Evolutionary conservation across 2,888 invertebrate genomes (phyloP), one percentile per base, ranked within the genome.

Genomic region (Ophion ventricosus): DNA sequence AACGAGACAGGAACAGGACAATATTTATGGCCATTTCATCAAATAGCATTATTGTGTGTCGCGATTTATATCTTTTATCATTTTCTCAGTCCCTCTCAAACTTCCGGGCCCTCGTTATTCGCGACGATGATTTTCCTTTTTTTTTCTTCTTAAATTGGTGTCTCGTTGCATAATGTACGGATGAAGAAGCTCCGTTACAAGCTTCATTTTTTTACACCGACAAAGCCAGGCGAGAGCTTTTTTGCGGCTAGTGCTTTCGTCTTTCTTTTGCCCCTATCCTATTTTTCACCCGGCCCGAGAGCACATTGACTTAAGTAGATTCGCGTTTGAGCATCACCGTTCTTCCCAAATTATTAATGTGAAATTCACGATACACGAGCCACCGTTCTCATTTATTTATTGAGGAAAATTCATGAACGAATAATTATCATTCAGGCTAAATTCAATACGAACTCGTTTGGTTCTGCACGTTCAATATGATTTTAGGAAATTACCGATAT

Each of bases 61-160:
- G 23, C 23, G n/a, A 59, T 23, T 4, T 20, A 26, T 54, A 43
- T 43, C 17, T 25, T 23, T 43, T 67, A 25, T 40, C 56, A 25
- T 17, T 35, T 25, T 23, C 17, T 63, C 23, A 17, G 2, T 23
- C 23, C 1, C n/a, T 23, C n/a, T 0, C 23, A 20, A 20, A 54
- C 23, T 72, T 57, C 26, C 20, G 10, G 7, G 17, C 1, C 61
- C 57, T 84, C 79, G 82, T 79, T 82, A 82, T 69, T 69, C 23
- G 25, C 54, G 59, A 79, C 74, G 26, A 72, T 66, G 25, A 43
- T 29, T 76, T 72, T 73, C 43, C 69, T 82, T 80, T 43, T 35
- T n/a, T 64, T n/a, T 35, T 26, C 26, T 7, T n/a, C n/a, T 20
- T 20, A 82, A 82, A 84, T 82, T 84, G 84, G 82, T 70, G 49